phyloP scores from a whole-genome alignment of 2,113 vertebrate species.

The Jaculus jaculus region DNA sequence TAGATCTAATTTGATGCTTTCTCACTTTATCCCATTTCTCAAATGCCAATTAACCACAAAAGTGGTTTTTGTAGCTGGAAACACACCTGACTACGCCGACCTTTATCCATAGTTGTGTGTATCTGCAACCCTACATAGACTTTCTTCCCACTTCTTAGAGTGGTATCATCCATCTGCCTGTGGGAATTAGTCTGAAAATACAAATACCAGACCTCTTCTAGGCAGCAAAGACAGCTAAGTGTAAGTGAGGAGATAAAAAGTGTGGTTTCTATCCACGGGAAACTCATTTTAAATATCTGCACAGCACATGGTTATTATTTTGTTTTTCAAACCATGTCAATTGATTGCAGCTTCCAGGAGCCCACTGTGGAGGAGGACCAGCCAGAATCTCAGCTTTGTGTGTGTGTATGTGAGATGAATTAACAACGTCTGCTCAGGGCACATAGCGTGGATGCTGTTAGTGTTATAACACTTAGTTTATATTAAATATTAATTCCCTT shows the following conservation, averaged over 20 bases:
- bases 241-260: neutral
- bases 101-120: conserved; percentile 8
- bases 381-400: neutral
- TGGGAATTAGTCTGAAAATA: conserved; percentile 22
- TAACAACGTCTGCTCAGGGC: neutral
- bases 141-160: neutral
- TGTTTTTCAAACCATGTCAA: neutral
- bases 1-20: conserved; percentile 51
- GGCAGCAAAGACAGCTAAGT: neutral
- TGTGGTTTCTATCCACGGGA: neutral
- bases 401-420: neutral
- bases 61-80: conserved; percentile 7
- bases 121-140: neutral
- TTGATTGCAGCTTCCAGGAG: neutral
- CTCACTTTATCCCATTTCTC: conserved; percentile 46
- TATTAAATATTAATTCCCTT: neutral
- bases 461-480: neutral
- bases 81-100: neutral
- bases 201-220: neutral
- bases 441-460: neutral
- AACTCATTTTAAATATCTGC: conserved; percentile 15
- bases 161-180: neutral
- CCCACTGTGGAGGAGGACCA: neutral
- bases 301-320: neutral
- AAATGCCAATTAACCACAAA: conserved; percentile 20